A percentile compares a stretch with the other conserved stretches of the same genome.
phyloP scores from a whole-genome alignment of 2,797 vertebrate species.

The Vultur gryphus region DNA sequence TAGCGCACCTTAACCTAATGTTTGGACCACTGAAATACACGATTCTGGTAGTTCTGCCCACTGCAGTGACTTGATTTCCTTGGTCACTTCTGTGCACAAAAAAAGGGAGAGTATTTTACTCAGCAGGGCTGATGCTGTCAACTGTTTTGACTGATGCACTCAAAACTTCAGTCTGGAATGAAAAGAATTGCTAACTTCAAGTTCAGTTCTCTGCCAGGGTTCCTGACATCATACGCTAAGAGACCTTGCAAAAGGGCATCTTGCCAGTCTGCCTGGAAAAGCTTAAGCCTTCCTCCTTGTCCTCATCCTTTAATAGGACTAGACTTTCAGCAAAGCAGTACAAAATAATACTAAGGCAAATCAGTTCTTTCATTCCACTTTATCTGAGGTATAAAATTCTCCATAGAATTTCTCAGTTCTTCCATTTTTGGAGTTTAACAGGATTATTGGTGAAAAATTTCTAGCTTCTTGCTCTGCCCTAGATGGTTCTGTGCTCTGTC shows the following conservation, averaged over 20 bases:
- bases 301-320: slow-evolving; percentile 64
- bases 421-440: background rate
- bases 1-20: background rate
- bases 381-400: background rate
- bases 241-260: slow-evolving; percentile 50
- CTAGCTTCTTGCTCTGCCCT: background rate
- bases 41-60: background rate
- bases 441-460: background rate
- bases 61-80: background rate
- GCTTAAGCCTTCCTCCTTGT: slow-evolving; percentile 51
- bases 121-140: background rate
- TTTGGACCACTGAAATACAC: background rate
- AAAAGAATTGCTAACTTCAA: background rate
- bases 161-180: background rate
- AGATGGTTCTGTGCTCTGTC: background rate
- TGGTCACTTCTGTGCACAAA: background rate
- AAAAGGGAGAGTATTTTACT: background rate
- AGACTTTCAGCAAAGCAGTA: slow-evolving; percentile 39
- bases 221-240: slow-evolving; percentile 8
- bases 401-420: background rate
- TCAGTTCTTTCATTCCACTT: background rate
- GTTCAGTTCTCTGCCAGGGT: background rate
- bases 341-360: background rate
- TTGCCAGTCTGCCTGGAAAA: slow-evolving; percentile 49
- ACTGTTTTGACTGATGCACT: background rate